phyloP scores from a whole-genome alignment of 2,113 vertebrate genomes.

The Oriolus oriolus region DNA sequence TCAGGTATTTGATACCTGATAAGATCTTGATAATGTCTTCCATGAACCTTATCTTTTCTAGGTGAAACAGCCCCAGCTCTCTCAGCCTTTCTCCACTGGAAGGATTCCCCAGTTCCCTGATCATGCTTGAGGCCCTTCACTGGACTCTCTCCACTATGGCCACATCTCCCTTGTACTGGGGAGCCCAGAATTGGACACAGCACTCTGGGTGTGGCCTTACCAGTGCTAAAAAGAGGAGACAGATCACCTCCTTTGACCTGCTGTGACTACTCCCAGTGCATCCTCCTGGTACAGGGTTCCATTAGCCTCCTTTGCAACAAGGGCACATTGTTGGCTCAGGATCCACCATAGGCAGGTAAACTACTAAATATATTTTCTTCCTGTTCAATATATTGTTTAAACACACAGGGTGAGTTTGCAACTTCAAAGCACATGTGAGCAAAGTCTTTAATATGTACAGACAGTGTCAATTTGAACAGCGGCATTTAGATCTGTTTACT shows the following conservation, averaged over 20 bases:
- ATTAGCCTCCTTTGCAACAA: not conserved
- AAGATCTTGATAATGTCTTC: not conserved
- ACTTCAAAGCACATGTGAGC: not conserved
- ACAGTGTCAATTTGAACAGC: not conserved
- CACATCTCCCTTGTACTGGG: not conserved
- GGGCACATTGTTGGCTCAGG: not conserved
- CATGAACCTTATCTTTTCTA: not conserved
- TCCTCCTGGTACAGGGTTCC: not conserved
- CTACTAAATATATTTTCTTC: not conserved
- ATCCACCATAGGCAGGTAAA: not conserved
- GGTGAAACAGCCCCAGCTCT: not conserved
- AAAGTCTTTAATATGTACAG: not conserved
- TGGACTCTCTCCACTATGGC: not conserved
- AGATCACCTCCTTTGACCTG: not conserved
- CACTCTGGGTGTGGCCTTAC: not conserved
- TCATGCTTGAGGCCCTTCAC: not conserved
- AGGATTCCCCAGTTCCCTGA: not conserved
- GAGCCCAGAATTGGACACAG: not conserved
- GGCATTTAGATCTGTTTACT: not conserved
- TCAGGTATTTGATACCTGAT: not conserved
- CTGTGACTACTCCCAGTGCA: not conserved
- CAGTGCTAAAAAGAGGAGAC: not conserved
- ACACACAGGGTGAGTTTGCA: not conserved
- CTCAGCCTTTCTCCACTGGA: not conserved
- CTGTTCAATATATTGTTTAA: not conserved